Evolutionary conservation across 2,797 vertebrate species (phyloP).

Genomic region (Naso thynnoides): DNA sequence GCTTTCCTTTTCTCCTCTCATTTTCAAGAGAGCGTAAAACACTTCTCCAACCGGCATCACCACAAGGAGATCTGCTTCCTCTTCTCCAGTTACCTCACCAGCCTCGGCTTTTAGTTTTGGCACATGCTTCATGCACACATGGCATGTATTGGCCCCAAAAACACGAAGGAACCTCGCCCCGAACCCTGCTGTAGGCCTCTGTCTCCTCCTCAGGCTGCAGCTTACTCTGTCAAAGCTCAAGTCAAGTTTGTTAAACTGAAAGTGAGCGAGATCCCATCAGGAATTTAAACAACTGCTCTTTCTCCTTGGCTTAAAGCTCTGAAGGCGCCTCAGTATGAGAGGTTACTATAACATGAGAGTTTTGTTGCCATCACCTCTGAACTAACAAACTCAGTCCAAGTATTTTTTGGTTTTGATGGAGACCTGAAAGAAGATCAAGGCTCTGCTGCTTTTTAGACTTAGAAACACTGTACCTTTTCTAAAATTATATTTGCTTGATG

Average conservation of each 20-base stretch:
- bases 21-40: neutral
- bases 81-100: neutral
- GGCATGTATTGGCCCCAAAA: neutral
- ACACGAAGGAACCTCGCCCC: neutral
- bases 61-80: neutral
- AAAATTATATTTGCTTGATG: neutral
- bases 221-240: conserved; percentile 21
- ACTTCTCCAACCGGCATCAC: neutral
- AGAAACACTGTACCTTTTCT: neutral
- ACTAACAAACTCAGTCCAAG: neutral
- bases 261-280: neutral
- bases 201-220: conserved; percentile 23
- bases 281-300: conserved; percentile 34
- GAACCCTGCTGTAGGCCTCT: neutral
- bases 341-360: neutral
- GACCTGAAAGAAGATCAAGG: conserved; percentile 5
- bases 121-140: neutral
- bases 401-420: too few species aligned
- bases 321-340: neutral
- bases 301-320: neutral
- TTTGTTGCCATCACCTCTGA: neutral
- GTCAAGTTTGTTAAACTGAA: neutral
- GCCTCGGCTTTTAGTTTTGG: neutral
- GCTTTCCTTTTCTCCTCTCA: neutral
- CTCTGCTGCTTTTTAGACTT: neutral